phyloP scores from a whole-genome alignment of 2,113 vertebrate species.

The Xiphorhynchus elegans region DNA sequence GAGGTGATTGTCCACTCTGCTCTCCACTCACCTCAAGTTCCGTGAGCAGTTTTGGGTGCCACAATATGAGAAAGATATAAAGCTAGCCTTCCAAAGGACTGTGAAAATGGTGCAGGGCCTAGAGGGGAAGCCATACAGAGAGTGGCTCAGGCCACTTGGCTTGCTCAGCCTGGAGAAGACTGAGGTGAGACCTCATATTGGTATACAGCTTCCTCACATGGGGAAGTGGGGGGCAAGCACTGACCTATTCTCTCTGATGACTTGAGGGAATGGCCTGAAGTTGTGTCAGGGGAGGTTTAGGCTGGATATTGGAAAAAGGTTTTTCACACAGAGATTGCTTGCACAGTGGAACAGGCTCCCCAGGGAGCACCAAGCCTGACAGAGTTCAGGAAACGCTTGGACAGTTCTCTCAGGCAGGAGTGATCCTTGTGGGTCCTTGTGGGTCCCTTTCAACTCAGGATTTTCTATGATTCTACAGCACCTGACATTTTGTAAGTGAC shows the following conservation, averaged over 20 bases:
- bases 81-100: not conserved
- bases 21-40: not conserved
- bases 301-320: not conserved
- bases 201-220: not conserved
- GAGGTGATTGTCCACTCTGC: not conserved
- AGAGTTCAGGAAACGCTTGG: not conserved
- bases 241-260: not conserved
- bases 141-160: not conserved
- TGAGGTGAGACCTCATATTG: not conserved
- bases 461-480: not conserved
- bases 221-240: not conserved
- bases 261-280: accelerated
- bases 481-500: not conserved
- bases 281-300: not conserved
- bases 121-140: not conserved
- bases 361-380: not conserved
- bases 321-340: not conserved
- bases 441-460: not conserved
- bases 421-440: not conserved
- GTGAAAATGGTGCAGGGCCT: not conserved
- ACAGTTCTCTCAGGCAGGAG: too few relatives aligned
- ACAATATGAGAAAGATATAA: not conserved
- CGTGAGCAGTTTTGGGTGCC: not conserved
- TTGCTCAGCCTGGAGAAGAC: not conserved
- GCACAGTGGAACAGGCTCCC: not conserved